These are phyloP conservation scores for Hemitrygon akajei DNA, from an alignment of 2,797 vertebrate genomes.

Conservation along the genomic window DNA sequence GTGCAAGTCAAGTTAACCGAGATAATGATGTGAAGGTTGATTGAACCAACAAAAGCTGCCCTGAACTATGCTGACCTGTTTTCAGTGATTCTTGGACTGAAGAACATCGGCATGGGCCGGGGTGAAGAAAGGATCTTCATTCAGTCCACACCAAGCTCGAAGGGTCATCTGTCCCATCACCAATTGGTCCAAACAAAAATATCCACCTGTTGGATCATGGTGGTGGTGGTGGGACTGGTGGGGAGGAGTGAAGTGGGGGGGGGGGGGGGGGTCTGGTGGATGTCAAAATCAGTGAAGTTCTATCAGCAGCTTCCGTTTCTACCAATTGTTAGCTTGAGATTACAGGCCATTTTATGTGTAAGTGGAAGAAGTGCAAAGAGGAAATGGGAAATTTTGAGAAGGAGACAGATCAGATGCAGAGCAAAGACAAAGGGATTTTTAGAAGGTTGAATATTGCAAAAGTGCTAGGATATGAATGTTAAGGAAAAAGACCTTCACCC, in stretches of 20 bases:
- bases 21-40: not conserved
- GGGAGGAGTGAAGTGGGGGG: too few relatives aligned
- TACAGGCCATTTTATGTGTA: not conserved
- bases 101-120: not conserved
- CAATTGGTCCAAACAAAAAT: not conserved
- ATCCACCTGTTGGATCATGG: not conserved
- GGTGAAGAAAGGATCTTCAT: not conserved
- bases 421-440: not conserved
- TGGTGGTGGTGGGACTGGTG: not conserved
- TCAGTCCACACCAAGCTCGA: not conserved
- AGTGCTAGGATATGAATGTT: too few relatives aligned
- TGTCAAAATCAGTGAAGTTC: not conserved
- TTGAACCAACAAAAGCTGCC: not conserved
- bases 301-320: not conserved
- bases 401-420: not conserved
- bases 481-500: not conserved
- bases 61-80: not conserved
- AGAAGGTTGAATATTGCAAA: too few relatives aligned
- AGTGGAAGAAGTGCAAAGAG: not conserved
- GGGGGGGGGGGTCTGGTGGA: too few relatives aligned
- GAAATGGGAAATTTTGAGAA: not conserved
- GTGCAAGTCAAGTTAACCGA: not conserved
- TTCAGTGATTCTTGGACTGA: not conserved
- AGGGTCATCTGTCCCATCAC: not conserved
- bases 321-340: not conserved